A percentile compares a stretch with the other conserved stretches of the same genome.
These are phyloP conservation scores for Catharus minimus DNA, from an alignment of 2,113 vertebrate species.

Conservation along the genomic window DNA sequence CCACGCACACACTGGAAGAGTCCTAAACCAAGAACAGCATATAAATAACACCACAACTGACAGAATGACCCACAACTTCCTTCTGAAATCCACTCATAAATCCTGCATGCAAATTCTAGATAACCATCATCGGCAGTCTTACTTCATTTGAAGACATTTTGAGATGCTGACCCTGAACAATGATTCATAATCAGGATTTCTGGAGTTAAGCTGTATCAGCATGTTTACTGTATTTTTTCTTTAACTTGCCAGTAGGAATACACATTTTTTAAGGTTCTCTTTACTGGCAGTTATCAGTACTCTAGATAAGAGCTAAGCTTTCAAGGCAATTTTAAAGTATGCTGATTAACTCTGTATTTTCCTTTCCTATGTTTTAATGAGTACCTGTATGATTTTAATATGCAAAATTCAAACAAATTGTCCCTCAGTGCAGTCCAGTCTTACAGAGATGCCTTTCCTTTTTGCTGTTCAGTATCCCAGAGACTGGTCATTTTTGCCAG, in stretches of 20 bases:
- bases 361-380: neutral
- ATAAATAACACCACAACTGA: conserved; percentile 45
- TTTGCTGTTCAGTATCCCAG: neutral
- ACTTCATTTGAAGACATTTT: neutral
- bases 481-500: neutral
- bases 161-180: neutral
- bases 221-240: neutral
- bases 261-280: neutral
- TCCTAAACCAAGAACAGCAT: conserved; percentile 13
- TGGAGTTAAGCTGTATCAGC: neutral
- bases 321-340: neutral
- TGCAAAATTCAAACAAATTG: neutral
- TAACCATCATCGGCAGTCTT: neutral
- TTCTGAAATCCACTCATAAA: conserved; percentile 39
- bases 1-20: neutral
- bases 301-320: neutral
- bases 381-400: neutral
- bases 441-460: neutral
- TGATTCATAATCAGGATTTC: neutral
- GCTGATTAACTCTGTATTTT: neutral
- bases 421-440: neutral
- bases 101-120: conserved; percentile 7
- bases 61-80: conserved; percentile 47
- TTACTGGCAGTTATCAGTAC: neutral
- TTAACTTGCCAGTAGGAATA: neutral